These are phyloP conservation scores for Helicoverpa armigera DNA, from an alignment of 1,140 invertebrate genomes.

Conservation along the genomic window DNA sequence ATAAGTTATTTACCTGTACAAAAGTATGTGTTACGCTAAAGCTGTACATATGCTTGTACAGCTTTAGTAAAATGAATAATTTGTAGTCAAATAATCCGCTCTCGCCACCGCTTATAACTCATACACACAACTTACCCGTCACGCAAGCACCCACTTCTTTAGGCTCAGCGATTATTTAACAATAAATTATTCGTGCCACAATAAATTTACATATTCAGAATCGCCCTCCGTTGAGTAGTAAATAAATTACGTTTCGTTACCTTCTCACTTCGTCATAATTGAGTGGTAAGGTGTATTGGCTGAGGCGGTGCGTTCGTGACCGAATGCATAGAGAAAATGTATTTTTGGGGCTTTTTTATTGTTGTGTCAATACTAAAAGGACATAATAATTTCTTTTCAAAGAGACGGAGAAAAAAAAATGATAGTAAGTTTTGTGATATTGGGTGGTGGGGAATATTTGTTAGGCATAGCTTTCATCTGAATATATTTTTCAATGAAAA, in stretches of 20 bases:
- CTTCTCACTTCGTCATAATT: constrained; percentile 79
- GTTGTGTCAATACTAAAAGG: background rate
- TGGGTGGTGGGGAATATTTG: too few species aligned
- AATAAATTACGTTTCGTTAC: constrained; percentile 82
- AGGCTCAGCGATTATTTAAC: constrained; percentile 79
- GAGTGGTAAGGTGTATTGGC: constrained; percentile 61
- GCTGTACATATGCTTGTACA: too few species aligned
- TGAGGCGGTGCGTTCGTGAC: constrained; percentile 19
- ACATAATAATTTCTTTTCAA: too few species aligned
- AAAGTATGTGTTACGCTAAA: too few species aligned
- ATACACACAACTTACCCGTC: constrained; percentile 50
- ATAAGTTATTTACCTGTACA: too few species aligned
- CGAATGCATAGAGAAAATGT: background rate
- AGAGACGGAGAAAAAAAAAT: too few species aligned
- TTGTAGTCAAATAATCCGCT: too few species aligned
- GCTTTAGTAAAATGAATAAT: too few species aligned
- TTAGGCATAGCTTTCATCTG: too few species aligned
- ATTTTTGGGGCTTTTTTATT: background rate
- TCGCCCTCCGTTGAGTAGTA: constrained; percentile 75
- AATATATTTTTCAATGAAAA: too few species aligned
- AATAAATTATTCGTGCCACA: constrained; percentile 78
- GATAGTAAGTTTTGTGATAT: too few species aligned
- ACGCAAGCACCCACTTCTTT: constrained; percentile 77
- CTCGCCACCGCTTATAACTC: constrained; percentile 25
- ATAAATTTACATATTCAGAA: constrained; percentile 79